Percentiles rank a stretch among this genome's conserved stretches.
Conservation (phyloP, 1,140 invertebrate genomes). For the Drosophila pseudoobscura region DNA sequence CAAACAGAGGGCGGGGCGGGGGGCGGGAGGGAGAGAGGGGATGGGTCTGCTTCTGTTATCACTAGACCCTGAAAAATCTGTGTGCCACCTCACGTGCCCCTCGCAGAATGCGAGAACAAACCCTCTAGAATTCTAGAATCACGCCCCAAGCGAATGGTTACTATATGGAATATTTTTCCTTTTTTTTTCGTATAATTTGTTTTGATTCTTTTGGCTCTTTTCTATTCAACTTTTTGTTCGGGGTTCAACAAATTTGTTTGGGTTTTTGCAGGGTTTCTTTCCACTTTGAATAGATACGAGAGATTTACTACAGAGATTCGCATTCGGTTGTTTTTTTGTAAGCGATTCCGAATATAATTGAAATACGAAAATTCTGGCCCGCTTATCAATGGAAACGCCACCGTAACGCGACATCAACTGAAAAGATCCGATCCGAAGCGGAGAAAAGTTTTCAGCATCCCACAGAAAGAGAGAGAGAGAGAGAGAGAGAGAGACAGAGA, state of each 20-base stretch:
- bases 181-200: constrained; percentile 33
- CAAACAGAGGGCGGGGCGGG: neutral
- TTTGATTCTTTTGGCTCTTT: constrained; percentile 46
- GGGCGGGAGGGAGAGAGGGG: constrained; percentile 8
- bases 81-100: constrained; percentile 52
- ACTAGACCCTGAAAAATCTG: constrained; percentile 14
- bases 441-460: constrained; percentile 53
- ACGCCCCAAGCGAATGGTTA: constrained; percentile 47
- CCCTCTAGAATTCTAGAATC: constrained; percentile 29
- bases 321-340: constrained; percentile 16
- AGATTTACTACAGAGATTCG: too few relatives aligned
- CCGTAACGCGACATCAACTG: constrained; percentile 67
- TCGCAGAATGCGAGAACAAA: constrained; percentile 22
- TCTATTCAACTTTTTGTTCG: neutral
- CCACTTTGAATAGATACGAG: too few relatives aligned
- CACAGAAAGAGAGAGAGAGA: constrained; percentile 23
- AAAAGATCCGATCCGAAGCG: constrained; percentile 47
- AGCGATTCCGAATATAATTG: constrained; percentile 22
- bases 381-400: constrained; percentile 62
- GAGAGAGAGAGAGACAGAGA: constrained; percentile 14
- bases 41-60: constrained; percentile 19
- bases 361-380: constrained; percentile 39
- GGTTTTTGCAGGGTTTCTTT: constrained; percentile 7
- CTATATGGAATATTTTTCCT: constrained; percentile 15
- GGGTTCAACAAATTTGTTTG: constrained; percentile 19